Evolutionary conservation across 2,113 vertebrate species (phyloP), one percentile per base, ranked within the genome.

Genomic region (Sisor rabdophorus): DNA sequence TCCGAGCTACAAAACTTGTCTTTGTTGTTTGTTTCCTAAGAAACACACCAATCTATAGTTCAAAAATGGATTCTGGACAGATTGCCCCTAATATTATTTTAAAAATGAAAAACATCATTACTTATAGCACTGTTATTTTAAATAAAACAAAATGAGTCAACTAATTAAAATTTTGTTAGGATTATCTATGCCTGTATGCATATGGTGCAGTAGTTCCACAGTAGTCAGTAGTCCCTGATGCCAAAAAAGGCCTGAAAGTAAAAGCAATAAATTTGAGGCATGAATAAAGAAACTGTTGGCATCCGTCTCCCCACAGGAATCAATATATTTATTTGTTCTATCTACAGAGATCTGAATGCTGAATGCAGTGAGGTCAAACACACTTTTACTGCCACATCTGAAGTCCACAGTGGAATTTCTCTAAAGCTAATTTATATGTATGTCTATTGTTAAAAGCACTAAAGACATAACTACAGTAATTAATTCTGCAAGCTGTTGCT

Each of bases 1-100:
- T 77, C 55, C 0, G 50, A 76, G 55, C 30, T 74, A 56, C 11
- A 13, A 47, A 63, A 28, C 22, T 4, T 56, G 50, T 40, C 54
- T 50, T 79, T 65, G 52, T 13, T 61, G 54, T 79, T 61, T 48
- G 60, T 70, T 71, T 70, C 82, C 82, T 83, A 69, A 76, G 73
- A 73, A 79, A 79, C 28, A 83, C n/a, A 81, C 36, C 65, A 78
- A 61, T 47, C 52, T 59, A 73, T 28, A 72, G 59, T 58, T 78
- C 28, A 75, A 36, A 80, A 73, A 76, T 2, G 22, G 26, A 67
- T 67, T 67, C 64, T 24, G 40, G 11, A 69, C 65, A 30, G 17
- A 52, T 12, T 30, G 7, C 40, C 11, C 8, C 16, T 8, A 67
- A 11, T 28, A 44, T 5, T 44, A 44, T 44, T 3, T 3, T 36